Base-by-base conservation (phyloP, 2,888 invertebrate genomes). In the Metalampra italica region DNA sequence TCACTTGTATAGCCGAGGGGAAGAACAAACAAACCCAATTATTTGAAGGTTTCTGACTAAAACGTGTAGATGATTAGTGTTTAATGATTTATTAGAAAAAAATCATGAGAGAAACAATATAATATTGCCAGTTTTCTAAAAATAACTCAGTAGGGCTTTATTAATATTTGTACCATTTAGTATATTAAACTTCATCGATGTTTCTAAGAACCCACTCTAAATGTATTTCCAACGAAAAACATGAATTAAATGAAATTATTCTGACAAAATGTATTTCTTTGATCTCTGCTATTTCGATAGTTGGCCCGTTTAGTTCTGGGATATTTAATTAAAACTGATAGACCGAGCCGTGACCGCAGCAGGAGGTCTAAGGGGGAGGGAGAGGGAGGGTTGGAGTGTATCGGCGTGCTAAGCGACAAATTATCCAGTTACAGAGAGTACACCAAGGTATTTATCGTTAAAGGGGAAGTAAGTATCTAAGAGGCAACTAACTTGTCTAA, bases 271-370 rank as follows among this genome's bases (percentile, higher is more conserved):
- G n/a, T 43, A 45, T 29, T 37, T 45, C 36, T 36, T 9, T 45
- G 45, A 43, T 43, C 43, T 41, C n/a, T 15, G 30, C n/a, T 30
- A 22, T 52, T 49, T 43, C 52, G 37, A 46, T 45, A 49, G 47
- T 50, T 50, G 11, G 39, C 41, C 42, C 47, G 42, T 47, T 52
- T 49, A 47, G 49, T 47, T 49, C 46, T 14, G 42, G n/a, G 43
- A 11, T 47, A 49, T 52, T 49, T 50, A 49, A 52, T 52, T 50
- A 49, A 52, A 49, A 43, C 44, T 46, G 47, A 50, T 52, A 52
- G 49, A 40, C 40, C 40, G 40, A 8, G 34, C 42, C 14, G 39
- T 46, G 46, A 43, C 50, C 12, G 11, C 8, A 32, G 40, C n/a
- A 14, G 36, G 36, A 34, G 12, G 49, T 9, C 11, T 22, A 12